Evolutionary conservation across 2,113 vertebrate genomes (phyloP), one percentile per base, ranked within the genome.

Genomic region (Lepus timidus): DNA sequence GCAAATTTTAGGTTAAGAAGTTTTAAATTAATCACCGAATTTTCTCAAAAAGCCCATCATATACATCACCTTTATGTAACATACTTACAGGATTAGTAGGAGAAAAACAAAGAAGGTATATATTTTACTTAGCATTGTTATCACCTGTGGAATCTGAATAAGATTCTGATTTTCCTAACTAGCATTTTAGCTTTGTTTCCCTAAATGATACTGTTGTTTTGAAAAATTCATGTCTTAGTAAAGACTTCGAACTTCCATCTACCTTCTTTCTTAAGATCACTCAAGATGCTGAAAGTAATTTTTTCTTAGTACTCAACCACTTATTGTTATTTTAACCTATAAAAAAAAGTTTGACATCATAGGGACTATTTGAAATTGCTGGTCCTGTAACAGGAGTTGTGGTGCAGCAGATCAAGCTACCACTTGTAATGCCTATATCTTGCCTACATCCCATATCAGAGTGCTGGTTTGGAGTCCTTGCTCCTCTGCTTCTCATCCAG

Each of bases 151-250:
- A 62, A 36, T 93, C 27, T 52, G n/a, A 81, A 62, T 20, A 91
- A 36, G 29, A 88, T 67, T 95, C 36, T 33, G 4, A 49, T 36
- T 79, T 22, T 80, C 17, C n/a, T 68, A 11, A 62, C n/a, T 75
- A 71, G 58, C 64, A 75, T 55, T 96, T 94, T 73, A 75, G 49
- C 61, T 84, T 95, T 93, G 75, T 75, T 91, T 94, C 39, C 31
- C 39, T 84, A 85, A 85, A 58, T 31, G 64, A 81, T 58, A 67
- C 22, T 79, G 17, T 58, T 79, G 6, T 51, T 49, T 58, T 79
- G 22, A 82, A 92, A 95, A 49, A 27, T 33, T 49, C 33, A 93
- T 76, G 51, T 64, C 58, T 88, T 96, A 39, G 25, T 22, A 49
- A 74, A 64, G 3, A 9, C 58, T 62, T 73, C 31, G 19, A 85